A percentile compares a stretch with the other conserved stretches of the same genome.
phyloP scores from a whole-genome alignment of 2,888 invertebrate genomes.

The Pasiphila rectangulata region DNA sequence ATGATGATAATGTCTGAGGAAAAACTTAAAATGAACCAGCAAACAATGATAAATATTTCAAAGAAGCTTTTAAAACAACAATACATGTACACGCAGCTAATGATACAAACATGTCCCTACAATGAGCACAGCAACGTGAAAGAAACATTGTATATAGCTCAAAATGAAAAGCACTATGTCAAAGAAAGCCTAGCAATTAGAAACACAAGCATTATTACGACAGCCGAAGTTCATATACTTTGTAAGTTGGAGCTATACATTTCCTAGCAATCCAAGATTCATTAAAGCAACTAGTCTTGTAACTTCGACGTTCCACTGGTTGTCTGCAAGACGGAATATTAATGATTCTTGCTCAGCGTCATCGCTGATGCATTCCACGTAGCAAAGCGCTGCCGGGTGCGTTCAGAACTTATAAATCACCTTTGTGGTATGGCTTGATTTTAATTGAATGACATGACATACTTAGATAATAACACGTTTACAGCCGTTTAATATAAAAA shows the following conservation, averaged over 20 bases:
- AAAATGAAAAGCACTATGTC: no score
- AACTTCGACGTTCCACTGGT: slow-evolving; percentile 6
- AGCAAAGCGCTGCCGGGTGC: slow-evolving; percentile 24
- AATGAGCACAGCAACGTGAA: not conserved
- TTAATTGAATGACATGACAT: not conserved
- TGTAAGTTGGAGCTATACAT: no score
- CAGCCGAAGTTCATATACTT: no score
- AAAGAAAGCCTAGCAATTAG: no score
- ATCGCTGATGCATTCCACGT: slow-evolving; percentile 35
- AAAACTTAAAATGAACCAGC: not conserved
- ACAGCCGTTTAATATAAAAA: no score
- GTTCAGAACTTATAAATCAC: slow-evolving; percentile 24
- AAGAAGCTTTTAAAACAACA: not conserved
- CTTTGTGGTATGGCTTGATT: slow-evolving; percentile 12
- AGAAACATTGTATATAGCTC: not conserved
- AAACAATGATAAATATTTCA: not conserved
- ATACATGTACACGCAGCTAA: slow-evolving; percentile 3
- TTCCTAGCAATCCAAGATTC: not conserved
- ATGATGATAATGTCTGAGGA: not conserved
- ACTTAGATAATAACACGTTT: no score
- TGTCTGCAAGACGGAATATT: slow-evolving; percentile 19
- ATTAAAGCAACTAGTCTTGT: not conserved
- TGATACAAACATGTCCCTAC: not conserved
- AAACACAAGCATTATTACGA: no score
- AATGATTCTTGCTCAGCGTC: slow-evolving; percentile 20